Conservation (phyloP, 2,113 vertebrate genomes). For the Panthera tigris region DNA sequence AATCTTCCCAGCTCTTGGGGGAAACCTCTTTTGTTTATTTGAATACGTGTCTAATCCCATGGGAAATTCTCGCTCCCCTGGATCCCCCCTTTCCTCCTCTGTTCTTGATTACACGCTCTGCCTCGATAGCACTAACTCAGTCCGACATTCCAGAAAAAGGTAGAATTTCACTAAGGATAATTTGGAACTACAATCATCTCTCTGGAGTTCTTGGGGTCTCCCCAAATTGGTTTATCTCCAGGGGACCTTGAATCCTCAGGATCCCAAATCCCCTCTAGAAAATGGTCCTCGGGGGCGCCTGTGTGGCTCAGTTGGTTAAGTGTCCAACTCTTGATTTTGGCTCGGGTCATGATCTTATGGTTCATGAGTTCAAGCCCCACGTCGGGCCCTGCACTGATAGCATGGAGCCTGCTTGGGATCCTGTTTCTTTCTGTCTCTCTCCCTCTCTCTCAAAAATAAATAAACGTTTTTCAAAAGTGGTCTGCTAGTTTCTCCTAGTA, state of each 20-base stretch:
- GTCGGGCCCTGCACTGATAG: too few relatives aligned
- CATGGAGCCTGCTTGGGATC: too few relatives aligned
- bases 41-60: not conserved
- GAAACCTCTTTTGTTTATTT: not conserved
- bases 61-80: not conserved
- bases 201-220: not conserved
- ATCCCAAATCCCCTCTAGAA: not conserved
- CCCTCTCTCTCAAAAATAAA: too few relatives aligned
- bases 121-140: not conserved
- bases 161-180: not conserved
- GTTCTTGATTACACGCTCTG: not conserved
- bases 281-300: not conserved
- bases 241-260: not conserved
- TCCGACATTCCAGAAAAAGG: not conserved
- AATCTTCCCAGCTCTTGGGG: not conserved
- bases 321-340: too few relatives aligned
- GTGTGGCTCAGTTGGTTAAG: too few relatives aligned
- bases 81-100: not conserved
- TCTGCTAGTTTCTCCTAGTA: too few relatives aligned
- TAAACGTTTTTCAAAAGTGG: too few relatives aligned
- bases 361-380: too few relatives aligned
- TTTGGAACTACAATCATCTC: not conserved
- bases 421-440: too few relatives aligned
- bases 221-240: not conserved
- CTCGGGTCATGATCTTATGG: too few relatives aligned